A percentile compares a stretch with the other conserved stretches of the same genome.
phyloP scores from a whole-genome alignment of 2,113 vertebrate genomes.

The Nannobrachium achirus region DNA sequence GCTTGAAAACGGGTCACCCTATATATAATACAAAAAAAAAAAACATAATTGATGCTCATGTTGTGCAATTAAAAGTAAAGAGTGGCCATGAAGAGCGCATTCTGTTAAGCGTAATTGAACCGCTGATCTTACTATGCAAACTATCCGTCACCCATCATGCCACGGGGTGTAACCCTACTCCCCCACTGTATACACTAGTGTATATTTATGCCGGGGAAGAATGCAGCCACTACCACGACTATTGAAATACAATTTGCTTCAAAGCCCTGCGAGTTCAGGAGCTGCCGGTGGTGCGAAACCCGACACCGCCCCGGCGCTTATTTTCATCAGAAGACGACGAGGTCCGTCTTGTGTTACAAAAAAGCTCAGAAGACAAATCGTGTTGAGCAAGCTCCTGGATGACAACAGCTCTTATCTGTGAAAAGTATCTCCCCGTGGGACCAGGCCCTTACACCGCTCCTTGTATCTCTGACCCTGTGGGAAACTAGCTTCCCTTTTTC shows the following conservation, averaged over 20 bases:
- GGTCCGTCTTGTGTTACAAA: slow-evolving; percentile 38
- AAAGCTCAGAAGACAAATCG: slow-evolving; percentile 40
- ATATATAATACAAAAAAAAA: no score
- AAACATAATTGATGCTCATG: neutral
- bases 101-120: neutral
- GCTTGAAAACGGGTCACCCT: no score
- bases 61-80: neutral
- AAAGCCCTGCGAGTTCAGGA: neutral
- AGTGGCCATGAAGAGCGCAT: neutral
- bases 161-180: neutral
- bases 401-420: slow-evolving; percentile 47
- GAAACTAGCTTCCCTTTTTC: slow-evolving; percentile 51
- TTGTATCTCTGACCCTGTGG: slow-evolving; percentile 35
- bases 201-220: slow-evolving; percentile 2
- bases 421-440: slow-evolving; percentile 49
- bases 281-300: neutral
- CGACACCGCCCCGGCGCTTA: neutral
- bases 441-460: slow-evolving; percentile 14
- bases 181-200: slow-evolving; percentile 6
- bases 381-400: slow-evolving; percentile 46
- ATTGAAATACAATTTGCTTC: neutral
- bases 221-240: neutral
- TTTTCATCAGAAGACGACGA: slow-evolving; percentile 24
- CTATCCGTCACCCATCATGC: neutral
- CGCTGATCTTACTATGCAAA: neutral